Evolutionary conservation across 2,888 invertebrate species (phyloP), one percentile per base, ranked within the genome.

Genomic region (Tillus elongatus): DNA sequence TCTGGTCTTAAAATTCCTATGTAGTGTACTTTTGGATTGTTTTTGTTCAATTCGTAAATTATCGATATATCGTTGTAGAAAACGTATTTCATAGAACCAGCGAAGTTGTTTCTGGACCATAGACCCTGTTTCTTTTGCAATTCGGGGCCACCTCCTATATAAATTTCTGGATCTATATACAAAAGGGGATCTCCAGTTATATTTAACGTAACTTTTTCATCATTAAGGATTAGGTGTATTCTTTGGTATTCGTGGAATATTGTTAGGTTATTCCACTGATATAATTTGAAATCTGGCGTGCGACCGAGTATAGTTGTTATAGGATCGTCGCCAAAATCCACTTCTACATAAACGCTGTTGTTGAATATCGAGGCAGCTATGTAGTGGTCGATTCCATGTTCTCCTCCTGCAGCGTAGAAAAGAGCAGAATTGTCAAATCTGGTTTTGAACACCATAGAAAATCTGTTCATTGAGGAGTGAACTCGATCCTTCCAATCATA

Each of bases 1-100:
- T 89, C 86, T 2, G 88, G 85, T 52, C 82, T 79, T 44, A 90
- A 65, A 4, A 86, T 63, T 2, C 66, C 66, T 15, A 66, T 65
- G 39, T 66, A 66, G 44, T 66, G 66, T 1, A 60, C 86, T 70
- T 89, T 88, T 13, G 87, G 87, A 63, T 87, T 88, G 47, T 80
- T 79, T 51, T 81, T 80, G 51, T 86, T 81, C 43, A 93, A 64
- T 57, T 90, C 89, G 60, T 91, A 90, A 43, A 95, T 70, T 46
- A 95, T 87, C 1, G 90, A 89, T 15, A 90, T 81, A 56, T 91
- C 90, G 62, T 93, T 92, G 66, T 89, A 91, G 62, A 88, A 93
- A 31, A 92, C 88, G 61, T 90, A 90, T 59, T 90, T 89, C 24
- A 95, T 63, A 50, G 87, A 87, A 13, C 95, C 39, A 81, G 90